These are phyloP conservation scores for Hyphantria cunea DNA, from an alignment of 1,140 invertebrate genomes.

Conservation along the genomic window DNA sequence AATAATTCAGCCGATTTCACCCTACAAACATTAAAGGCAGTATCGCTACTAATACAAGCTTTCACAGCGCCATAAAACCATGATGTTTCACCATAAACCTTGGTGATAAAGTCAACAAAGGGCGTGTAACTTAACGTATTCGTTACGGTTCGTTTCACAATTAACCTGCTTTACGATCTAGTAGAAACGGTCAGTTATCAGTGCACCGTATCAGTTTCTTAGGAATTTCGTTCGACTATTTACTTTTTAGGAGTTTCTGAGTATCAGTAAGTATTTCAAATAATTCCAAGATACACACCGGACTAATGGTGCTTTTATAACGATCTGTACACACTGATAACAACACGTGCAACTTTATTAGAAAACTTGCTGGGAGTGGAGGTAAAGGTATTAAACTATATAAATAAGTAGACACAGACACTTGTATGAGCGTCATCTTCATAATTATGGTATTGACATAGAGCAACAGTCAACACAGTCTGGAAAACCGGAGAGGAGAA, in stretches of 20 bases:
- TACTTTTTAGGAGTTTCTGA: not conserved
- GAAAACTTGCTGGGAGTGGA: too few species aligned
- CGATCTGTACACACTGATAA: too few species aligned
- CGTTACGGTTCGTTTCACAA: conserved; percentile 26
- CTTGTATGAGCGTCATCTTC: too few species aligned
- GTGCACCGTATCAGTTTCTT: conserved; percentile 20
- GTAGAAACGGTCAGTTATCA: conserved; percentile 26
- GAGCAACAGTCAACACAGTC: too few species aligned
- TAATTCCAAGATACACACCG: too few species aligned
- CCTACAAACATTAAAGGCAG: conserved; percentile 14
- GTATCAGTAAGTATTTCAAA: not conserved
- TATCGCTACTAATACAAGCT: conserved; percentile 11
- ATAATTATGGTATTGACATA: too few species aligned
- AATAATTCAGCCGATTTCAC: not conserved
- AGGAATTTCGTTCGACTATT: conserved; percentile 10
- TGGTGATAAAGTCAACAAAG: conserved; percentile 30
- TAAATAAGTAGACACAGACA: too few species aligned
- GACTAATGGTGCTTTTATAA: too few species aligned
- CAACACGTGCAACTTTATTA: too few species aligned
- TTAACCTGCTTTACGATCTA: conserved; percentile 24
- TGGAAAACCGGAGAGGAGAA: too few species aligned
- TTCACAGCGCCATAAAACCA: conserved; percentile 16
- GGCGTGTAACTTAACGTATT: conserved; percentile 23
- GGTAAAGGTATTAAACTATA: too few species aligned
- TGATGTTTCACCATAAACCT: conserved; percentile 12